Conservation (phyloP, 1,140 invertebrate species). For the Delia radicum region DNA sequence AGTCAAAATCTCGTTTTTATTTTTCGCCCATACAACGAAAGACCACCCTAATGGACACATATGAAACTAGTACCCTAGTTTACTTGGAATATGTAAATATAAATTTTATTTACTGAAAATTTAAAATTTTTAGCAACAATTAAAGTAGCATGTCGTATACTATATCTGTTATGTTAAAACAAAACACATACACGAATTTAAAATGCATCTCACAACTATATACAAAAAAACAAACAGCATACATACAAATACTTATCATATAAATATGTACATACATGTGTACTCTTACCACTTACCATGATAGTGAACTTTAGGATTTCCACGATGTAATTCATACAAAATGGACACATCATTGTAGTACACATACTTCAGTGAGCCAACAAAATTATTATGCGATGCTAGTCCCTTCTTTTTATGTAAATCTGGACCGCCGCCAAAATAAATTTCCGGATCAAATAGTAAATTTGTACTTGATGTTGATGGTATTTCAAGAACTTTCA, state of each 20-base stretch:
- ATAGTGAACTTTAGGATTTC: constrained; percentile 80
- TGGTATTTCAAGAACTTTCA: constrained; percentile 68
- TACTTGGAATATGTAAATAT: too few relatives aligned
- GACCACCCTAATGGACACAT: too few relatives aligned
- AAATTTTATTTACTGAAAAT: too few relatives aligned
- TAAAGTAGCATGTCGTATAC: background rate
- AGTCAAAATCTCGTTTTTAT: too few relatives aligned
- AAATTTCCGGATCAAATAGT: constrained; percentile 90
- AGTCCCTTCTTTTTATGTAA: constrained; percentile 75
- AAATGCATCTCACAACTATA: background rate
- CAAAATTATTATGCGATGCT: constrained; percentile 74
- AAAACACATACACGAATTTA: constrained; percentile 6
- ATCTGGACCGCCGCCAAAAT: constrained; percentile 83
- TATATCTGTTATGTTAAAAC: too few relatives aligned
- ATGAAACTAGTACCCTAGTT: too few relatives aligned
- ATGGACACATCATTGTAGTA: constrained; percentile 92
- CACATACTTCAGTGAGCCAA: constrained; percentile 86
- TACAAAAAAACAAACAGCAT: too few relatives aligned
- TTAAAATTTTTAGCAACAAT: too few relatives aligned
- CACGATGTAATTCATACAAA: constrained; percentile 79
- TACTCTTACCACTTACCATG: constrained; percentile 59
- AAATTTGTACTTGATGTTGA: constrained; percentile 71
- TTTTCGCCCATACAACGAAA: too few relatives aligned
- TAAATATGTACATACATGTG: background rate
- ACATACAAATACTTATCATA: background rate